phyloP scores from a whole-genome alignment of 1,140 invertebrate genomes.

The Littorina saxatilis region DNA sequence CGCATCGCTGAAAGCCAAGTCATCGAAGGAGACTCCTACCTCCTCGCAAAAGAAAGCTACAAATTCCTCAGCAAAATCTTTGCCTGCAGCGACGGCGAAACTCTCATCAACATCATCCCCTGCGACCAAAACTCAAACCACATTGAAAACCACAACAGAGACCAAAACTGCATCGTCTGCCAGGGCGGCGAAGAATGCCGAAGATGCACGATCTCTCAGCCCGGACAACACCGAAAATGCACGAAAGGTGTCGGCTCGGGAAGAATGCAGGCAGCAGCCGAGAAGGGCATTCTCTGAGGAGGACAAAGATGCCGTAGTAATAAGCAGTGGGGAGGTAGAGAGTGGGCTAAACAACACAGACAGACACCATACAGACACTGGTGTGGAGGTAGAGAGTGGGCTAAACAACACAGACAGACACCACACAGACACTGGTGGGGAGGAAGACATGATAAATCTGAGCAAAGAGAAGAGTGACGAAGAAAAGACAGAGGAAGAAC shows the following conservation, averaged over 20 bases:
- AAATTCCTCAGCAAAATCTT: conserved; percentile 8
- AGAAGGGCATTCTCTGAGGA: neutral
- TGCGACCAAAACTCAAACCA: conserved; percentile 3
- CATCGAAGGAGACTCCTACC: neutral
- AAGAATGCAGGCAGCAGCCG: neutral
- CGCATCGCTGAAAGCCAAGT: neutral
- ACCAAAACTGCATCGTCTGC: conserved; percentile 4
- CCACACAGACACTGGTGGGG: no score
- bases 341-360: no score
- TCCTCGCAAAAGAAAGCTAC: neutral
- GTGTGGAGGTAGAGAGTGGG: no score
- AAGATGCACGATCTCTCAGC: neutral
- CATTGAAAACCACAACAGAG: neutral
- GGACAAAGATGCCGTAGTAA: neutral
- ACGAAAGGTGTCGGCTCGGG: neutral
- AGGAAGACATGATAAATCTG: no score
- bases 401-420: no score
- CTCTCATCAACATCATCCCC: conserved; percentile 15
- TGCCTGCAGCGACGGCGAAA: neutral
- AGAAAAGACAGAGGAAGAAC: no score
- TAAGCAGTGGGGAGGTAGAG: no score
- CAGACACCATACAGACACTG: no score
- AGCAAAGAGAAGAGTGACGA: no score
- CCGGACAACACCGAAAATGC: neutral
- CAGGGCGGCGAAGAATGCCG: conserved; percentile 6